phyloP scores from a whole-genome alignment of 2,113 vertebrate genomes.

The Coracopsis vasa region DNA sequence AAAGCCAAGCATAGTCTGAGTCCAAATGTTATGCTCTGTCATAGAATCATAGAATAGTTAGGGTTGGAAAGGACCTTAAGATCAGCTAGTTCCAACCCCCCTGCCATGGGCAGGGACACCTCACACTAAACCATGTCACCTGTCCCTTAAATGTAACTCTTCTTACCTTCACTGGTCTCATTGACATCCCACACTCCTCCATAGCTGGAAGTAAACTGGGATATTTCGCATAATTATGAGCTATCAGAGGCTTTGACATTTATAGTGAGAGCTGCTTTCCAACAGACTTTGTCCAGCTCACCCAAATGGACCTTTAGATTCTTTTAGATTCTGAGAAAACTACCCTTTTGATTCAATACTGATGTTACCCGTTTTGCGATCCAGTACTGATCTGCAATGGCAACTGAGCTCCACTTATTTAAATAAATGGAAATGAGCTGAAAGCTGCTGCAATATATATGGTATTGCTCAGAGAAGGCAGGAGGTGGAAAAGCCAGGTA shows the following conservation, averaged over 20 bases:
- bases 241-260: not conserved
- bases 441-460: not conserved
- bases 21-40: not conserved
- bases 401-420: not conserved
- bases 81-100: too few relatives aligned
- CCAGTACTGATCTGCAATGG: not conserved
- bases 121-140: too few relatives aligned
- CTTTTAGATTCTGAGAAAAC: not conserved
- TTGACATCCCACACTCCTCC: not conserved
- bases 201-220: not conserved
- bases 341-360: accelerated
- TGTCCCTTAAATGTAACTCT: not conserved
- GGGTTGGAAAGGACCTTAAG: too few relatives aligned
- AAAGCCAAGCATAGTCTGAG: not conserved
- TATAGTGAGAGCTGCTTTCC: not conserved
- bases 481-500: not conserved
- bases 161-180: not conserved
- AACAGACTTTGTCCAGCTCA: not conserved
- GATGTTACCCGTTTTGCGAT: not conserved
- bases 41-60: too few relatives aligned
- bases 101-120: too few relatives aligned
- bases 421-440: not conserved
- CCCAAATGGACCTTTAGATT: not conserved
- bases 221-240: not conserved
- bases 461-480: not conserved